Evolutionary conservation across 2,797 vertebrate genomes (phyloP), one percentile per base, ranked within the genome.

Genomic region (Furcifer pardalis): DNA sequence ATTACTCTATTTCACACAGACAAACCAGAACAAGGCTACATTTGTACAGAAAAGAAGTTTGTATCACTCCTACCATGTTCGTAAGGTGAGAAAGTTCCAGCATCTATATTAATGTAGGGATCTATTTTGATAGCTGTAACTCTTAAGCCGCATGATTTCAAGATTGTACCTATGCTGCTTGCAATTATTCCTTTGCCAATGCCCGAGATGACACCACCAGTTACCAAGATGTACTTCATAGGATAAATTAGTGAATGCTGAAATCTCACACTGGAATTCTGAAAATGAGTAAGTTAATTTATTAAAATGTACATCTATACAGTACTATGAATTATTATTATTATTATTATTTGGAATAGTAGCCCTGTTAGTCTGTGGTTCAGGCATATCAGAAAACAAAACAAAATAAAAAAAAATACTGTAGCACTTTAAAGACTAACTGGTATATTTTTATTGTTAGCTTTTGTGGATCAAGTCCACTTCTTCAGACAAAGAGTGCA

Each of bases 141-240:
- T 92, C 94, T 92, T 0, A 97, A 93, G 17, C 96, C 96, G 82
- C 96, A 96, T 84, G 96, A 96, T 72, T 96, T 97, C 72, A 97
- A 89, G 87, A 97, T 96, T 40, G 94, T 97, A 66, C 96, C 96
- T 77, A 97, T 96, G 89, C 96, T 96, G 92, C 96, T 97, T 37
- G 96, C 95, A 46, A 97, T 97, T 92, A 97, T 96, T 82, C 96
- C 96, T 93, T 97, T 97, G 23, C 96, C 96, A 71, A 96, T 95
- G 89, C 96, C 95, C 0, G 96, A 96, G 91, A 97, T 97, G 91
- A 97, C 96, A 71, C 96, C 96, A 35, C 96, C 96, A 19, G 96
- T 97, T 78, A 96, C 96, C 83, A 96, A 91, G 81, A 96, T 96
- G 90, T 97, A 97, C 95, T 97, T 96, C 96, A 97, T 97, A n/a